Evolutionary conservation across 2,113 vertebrate genomes (phyloP).

Genomic region (Dromaius novaehollandiae): DNA sequence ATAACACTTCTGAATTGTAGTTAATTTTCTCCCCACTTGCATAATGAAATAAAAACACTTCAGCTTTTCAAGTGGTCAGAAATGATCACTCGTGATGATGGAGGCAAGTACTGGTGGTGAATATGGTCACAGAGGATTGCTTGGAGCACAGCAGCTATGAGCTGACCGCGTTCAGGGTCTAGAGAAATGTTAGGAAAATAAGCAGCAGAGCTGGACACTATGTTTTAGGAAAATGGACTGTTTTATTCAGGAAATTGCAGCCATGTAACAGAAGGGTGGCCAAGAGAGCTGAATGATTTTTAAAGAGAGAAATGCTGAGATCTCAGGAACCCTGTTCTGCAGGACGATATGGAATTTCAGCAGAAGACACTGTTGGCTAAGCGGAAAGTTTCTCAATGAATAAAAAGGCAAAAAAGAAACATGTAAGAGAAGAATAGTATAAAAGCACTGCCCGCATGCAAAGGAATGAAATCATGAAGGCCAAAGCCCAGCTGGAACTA

Average conservation of each 20-base stretch:
- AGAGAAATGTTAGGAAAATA: background rate
- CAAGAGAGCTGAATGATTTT: background rate
- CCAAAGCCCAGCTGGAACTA: background rate
- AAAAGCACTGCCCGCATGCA: background rate
- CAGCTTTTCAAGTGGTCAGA: background rate
- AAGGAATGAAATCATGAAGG: background rate
- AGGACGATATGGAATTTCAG: background rate
- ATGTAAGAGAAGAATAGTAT: background rate
- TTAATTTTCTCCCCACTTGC: background rate
- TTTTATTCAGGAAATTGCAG: background rate
- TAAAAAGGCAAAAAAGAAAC: background rate
- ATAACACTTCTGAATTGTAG: background rate
- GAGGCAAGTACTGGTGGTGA: background rate
- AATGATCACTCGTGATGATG: background rate
- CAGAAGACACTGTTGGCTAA: background rate
- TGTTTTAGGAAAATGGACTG: background rate
- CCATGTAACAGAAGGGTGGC: background rate
- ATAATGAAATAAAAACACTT: background rate
- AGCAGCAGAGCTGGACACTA: background rate
- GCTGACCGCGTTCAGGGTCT: background rate
- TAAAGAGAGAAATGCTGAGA: background rate
- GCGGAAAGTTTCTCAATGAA: background rate
- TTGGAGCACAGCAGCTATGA: background rate
- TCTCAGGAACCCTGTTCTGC: background rate
- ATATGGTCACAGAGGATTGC: background rate